These are phyloP conservation scores for Drosophila fungiperda DNA, from an alignment of 2,888 invertebrate genomes.

Conservation along the genomic window DNA sequence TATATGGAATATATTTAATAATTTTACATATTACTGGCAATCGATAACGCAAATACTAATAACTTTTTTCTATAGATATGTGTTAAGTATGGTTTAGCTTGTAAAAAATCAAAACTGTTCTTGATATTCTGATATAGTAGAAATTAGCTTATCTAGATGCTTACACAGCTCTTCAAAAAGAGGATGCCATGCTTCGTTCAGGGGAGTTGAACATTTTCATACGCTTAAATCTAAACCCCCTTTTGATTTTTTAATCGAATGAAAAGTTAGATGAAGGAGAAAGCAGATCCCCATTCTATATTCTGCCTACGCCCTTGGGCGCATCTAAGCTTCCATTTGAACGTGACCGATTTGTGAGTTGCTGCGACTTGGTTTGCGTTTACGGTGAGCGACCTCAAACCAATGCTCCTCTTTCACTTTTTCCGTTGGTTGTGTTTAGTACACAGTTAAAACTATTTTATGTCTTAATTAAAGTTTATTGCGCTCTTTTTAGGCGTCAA, in stretches of 20 bases:
- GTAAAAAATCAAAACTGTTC: not conserved
- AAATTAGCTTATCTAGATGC: not conserved
- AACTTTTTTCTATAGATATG: not conserved
- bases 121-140: not conserved
- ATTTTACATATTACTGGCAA: not conserved
- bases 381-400: conserved; percentile 33
- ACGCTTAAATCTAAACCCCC: not conserved
- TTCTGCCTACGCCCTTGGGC: conserved; percentile 9
- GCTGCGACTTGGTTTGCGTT: conserved; percentile 38
- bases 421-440: conserved; percentile 55
- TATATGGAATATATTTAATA: not conserved
- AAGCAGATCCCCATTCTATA: not conserved
- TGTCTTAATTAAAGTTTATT: conserved; percentile 84
- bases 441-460: conserved; percentile 75
- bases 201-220: not conserved
- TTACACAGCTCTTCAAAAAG: not conserved
- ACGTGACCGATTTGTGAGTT: conserved; percentile 44
- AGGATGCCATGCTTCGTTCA: not conserved
- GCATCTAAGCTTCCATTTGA: conserved; percentile 40
- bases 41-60: not conserved
- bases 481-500: conserved; percentile 77
- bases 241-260: not conserved
- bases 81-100: not conserved
- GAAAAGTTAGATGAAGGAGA: not conserved
- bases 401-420: conserved; percentile 59